Conservation (phyloP, 2,113 vertebrate genomes). For the Onychostruthus taczanowskii region DNA sequence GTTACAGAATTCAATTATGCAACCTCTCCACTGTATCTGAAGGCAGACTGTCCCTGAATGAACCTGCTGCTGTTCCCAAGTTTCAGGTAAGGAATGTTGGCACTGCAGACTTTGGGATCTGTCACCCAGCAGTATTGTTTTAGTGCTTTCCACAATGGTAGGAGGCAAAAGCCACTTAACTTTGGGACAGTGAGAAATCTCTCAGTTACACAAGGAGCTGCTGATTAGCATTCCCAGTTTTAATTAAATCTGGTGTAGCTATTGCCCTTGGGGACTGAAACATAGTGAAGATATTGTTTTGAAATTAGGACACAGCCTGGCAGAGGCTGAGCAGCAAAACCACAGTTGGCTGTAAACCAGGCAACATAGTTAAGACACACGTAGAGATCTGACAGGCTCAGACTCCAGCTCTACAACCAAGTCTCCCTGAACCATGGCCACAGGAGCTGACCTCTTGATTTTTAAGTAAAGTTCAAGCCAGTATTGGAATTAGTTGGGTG, state of each 20-base stretch:
- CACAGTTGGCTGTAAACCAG: not conserved
- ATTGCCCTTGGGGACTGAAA: not conserved
- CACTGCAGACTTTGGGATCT: not conserved
- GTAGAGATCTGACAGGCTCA: not conserved
- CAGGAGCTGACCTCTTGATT: not conserved
- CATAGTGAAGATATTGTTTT: not conserved
- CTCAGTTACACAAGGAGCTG: not conserved
- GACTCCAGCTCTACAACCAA: not conserved
- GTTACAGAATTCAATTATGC: not conserved
- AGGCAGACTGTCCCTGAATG: not conserved
- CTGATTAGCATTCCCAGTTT: slow-evolving; percentile 46
- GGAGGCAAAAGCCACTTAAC: not conserved
- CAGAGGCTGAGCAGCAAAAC: not conserved
- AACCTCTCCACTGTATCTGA: not conserved
- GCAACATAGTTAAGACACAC: not conserved
- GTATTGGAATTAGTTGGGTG: not conserved
- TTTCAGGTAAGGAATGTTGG: not conserved
- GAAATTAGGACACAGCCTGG: slow-evolving; percentile 30
- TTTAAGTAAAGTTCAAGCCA: not conserved
- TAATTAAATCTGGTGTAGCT: slow-evolving; percentile 39
- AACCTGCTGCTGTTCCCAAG: not conserved
- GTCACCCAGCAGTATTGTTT: not conserved
- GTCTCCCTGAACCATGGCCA: not conserved
- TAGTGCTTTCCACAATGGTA: not conserved
- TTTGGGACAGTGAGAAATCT: not conserved